phyloP scores from a whole-genome alignment of 2,888 invertebrate genomes.

The Netelia fuscicornis region DNA sequence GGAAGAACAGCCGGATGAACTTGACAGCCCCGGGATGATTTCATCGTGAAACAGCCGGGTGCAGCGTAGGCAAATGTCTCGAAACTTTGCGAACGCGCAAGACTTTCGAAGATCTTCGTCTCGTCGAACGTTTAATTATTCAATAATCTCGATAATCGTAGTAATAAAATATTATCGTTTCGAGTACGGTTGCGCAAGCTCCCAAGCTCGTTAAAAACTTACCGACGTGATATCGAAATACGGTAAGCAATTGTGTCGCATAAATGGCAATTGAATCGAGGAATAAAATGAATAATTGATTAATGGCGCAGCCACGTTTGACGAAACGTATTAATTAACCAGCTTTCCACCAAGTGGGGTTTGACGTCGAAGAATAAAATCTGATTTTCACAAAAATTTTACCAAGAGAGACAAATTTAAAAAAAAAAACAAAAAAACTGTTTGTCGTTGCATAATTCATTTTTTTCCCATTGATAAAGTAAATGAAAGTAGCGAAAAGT shows the following conservation, averaged over 20 bases:
- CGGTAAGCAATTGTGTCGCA: no score
- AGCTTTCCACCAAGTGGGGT: no score
- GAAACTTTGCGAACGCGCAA: constrained; percentile 25
- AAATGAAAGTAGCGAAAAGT: neutral
- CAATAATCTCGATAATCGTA: constrained; percentile 9
- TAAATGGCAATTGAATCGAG: no score
- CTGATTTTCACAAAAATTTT: no score
- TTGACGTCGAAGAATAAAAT: no score
- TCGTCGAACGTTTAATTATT: neutral
- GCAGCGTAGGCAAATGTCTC: neutral
- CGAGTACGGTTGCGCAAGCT: neutral
- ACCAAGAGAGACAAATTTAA: neutral
- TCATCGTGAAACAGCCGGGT: constrained; percentile 24
- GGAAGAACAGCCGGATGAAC: constrained; percentile 38
- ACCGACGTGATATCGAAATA: no score
- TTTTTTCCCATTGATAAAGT: neutral
- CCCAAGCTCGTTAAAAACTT: no score
- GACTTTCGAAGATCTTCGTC: neutral
- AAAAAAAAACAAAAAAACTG: neutral
- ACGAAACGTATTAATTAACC: no score
- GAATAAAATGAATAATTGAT: no score
- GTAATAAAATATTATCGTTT: neutral
- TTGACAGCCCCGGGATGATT: constrained; percentile 33
- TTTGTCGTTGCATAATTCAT: neutral
- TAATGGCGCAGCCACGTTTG: no score